Percentiles rank a stretch among this genome's conserved stretches.
phyloP scores from a whole-genome alignment of 2,797 vertebrate species.

The Octomys mimax region DNA sequence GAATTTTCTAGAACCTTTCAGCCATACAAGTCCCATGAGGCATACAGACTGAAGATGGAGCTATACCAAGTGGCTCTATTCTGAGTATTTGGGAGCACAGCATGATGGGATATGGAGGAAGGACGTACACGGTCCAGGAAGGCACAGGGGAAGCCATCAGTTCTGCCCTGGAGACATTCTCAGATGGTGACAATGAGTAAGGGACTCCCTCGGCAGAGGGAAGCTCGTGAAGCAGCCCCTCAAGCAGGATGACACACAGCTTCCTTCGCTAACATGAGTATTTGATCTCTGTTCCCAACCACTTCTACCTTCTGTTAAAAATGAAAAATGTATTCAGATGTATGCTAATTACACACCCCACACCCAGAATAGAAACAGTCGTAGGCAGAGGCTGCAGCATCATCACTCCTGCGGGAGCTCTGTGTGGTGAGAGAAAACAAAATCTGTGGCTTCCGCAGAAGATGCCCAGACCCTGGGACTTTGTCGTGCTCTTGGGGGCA shows the following conservation, averaged over 20 bases:
- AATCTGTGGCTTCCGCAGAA: background rate
- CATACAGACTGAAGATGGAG: background rate
- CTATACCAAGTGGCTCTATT: too few species aligned
- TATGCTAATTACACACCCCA: constrained; percentile 67
- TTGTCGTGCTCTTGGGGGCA: accelerated
- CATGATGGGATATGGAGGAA: background rate
- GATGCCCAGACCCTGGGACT: background rate
- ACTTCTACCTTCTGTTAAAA: constrained; percentile 65
- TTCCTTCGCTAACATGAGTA: constrained; percentile 1
- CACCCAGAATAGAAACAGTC: constrained; percentile 66
- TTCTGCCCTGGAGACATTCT: background rate
- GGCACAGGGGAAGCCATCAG: accelerated
- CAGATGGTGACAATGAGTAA: accelerated
- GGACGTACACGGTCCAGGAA: background rate
- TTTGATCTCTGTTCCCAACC: constrained; percentile 30
- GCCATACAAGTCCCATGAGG: background rate
- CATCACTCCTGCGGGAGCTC: background rate
- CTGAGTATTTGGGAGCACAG: accelerated
- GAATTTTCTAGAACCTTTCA: constrained; percentile 1
- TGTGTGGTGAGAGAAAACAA: background rate
- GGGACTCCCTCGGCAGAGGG: background rate
- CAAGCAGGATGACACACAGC: background rate
- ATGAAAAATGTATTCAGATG: constrained; percentile 74
- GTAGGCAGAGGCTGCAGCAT: constrained; percentile 53
- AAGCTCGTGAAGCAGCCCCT: background rate